Evolutionary conservation across 2,888 invertebrate species (phyloP).

Genomic region (Euzophera pinguis): DNA sequence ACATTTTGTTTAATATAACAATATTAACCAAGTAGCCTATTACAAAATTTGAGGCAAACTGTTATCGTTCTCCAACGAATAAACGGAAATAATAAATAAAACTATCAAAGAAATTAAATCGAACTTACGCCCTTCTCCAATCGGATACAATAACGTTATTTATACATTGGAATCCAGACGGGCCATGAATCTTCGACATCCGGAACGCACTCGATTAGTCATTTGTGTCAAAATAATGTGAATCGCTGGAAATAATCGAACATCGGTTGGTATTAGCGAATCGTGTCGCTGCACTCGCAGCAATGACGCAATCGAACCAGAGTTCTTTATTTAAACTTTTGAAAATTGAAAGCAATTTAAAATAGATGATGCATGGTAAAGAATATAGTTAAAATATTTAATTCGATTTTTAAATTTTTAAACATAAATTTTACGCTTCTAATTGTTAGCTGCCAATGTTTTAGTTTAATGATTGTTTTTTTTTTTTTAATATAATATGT

Average conservation of each 20-base stretch:
- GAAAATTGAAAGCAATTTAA: not conserved
- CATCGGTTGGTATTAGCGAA: conserved; percentile 34
- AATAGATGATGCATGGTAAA: too few species aligned
- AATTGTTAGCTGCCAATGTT: too few species aligned
- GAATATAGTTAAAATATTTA: too few species aligned
- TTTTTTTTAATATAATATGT: not conserved
- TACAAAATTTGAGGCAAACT: too few species aligned
- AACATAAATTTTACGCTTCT: too few species aligned
- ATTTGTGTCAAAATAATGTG: conserved; percentile 67
- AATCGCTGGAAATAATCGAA: conserved; percentile 56
- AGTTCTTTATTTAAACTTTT: conserved; percentile 2
- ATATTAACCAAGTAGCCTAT: too few species aligned
- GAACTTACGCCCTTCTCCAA: conserved; percentile 6
- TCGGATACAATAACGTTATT: conserved; percentile 40
- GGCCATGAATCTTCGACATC: conserved; percentile 64
- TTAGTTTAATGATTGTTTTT: too few species aligned
- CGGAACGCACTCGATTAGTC: conserved; percentile 66
- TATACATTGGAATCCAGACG: conserved; percentile 42
- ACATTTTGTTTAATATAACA: too few species aligned
- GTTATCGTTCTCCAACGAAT: too few species aligned
- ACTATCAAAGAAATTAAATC: conserved; percentile 1
- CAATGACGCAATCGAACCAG: conserved; percentile 19
- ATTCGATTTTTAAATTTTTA: too few species aligned
- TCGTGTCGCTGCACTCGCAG: conserved; percentile 16
- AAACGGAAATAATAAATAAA: not conserved